phyloP scores from a whole-genome alignment of 2,888 invertebrate genomes.

The Pterostichus madidus region DNA sequence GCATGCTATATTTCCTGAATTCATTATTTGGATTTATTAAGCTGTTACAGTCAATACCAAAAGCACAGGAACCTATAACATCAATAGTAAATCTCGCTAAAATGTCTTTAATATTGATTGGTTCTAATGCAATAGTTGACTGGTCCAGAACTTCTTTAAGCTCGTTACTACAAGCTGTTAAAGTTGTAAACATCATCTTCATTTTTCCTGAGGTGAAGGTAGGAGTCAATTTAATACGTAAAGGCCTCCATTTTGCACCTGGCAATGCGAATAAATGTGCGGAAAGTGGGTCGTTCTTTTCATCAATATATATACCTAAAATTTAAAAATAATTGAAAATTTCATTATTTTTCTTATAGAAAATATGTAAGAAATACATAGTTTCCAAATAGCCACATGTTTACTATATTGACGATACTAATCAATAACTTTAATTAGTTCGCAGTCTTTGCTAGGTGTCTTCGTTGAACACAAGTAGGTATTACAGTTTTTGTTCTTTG shows the following conservation, averaged over 20 bases:
- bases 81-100: constrained; percentile 81
- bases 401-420: too few relatives aligned
- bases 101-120: constrained; percentile 76
- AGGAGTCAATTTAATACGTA: constrained; percentile 82
- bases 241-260: constrained; percentile 80
- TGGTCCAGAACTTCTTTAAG: constrained; percentile 77
- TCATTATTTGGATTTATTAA: constrained; percentile 79
- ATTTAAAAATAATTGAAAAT: too few relatives aligned
- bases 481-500: too few relatives aligned
- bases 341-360: too few relatives aligned
- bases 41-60: constrained; percentile 81
- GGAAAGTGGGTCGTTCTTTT: constrained; percentile 77
- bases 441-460: too few relatives aligned
- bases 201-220: constrained; percentile 84
- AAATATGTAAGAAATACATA: too few relatives aligned
- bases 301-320: constrained; percentile 36
- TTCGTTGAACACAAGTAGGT: too few relatives aligned
- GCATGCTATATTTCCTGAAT: constrained; percentile 72
- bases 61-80: constrained; percentile 81
- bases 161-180: constrained; percentile 79
- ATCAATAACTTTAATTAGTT: too few relatives aligned
- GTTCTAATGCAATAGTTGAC: constrained; percentile 72
- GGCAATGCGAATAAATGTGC: constrained; percentile 79
- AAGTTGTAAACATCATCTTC: constrained; percentile 82
- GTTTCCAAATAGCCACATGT: too few relatives aligned